Base-by-base conservation (phyloP, 2,113 vertebrate genomes). In the Orycteropus afer region DNA sequence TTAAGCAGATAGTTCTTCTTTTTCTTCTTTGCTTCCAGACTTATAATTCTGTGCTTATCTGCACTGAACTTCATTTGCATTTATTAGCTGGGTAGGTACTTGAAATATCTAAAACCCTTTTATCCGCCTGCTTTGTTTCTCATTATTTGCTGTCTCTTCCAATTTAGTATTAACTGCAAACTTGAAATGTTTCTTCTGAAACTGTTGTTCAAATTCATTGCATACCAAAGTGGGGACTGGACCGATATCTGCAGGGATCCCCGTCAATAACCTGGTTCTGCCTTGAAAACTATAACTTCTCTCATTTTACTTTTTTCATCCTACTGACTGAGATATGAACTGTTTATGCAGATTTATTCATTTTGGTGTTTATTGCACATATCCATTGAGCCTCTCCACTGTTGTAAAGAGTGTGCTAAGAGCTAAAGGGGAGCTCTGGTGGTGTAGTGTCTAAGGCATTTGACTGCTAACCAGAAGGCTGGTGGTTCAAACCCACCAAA, bases 31-130 rank as follows among this genome's bases (percentile, higher is more conserved):
- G 97, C 98, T 98, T 97, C 97, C 97, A 98, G 98, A 96, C 98
- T 98, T 97, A 97, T 98, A 98, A 98, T 98, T 98, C 97, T 97
- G 79, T 90, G 97, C 98, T 98, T 99, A 98, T 98, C 98, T 97
- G 73, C 87, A 97, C 93, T 83, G 97, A 98, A 95, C 98, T 98
- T 98, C 96, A 98, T 98, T 98, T 98, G 98, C 98, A 98, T 99
- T 97, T 98, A 98, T 98, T 98, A 98, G 98, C 97, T 97, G 27
- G 97, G 89, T 95, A 96, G 97, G 97, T 98, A 98, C 98, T 98
- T 98, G 98, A 98, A 97, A 97, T 98, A 98, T 96, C 97, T 98
- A 97, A 98, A 97, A 96, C 97, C 89, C 97, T 97, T 98, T 98
- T 98, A 98, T 98, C 98, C 98, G 89, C 93, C 95, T 96, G 93